Evolutionary conservation across 1,140 invertebrate species (phyloP).

Genomic region (Zophobas morio): DNA sequence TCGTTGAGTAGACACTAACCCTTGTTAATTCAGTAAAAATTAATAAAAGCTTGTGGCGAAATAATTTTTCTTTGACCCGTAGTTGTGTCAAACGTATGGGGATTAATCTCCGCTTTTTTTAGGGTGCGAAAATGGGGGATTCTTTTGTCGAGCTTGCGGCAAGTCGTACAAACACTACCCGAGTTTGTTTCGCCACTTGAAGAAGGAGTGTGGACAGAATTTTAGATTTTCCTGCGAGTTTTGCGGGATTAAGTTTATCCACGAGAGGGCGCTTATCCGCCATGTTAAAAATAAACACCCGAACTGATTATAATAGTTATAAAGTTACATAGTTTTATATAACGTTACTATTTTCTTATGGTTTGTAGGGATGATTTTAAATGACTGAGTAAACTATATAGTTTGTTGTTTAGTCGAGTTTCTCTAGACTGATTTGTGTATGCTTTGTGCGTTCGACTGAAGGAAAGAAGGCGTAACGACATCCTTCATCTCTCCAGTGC

Average conservation of each 20-base stretch:
- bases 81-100: neutral
- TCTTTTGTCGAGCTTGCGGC: slow-evolving; percentile 30
- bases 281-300: slow-evolving; percentile 25
- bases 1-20: neutral
- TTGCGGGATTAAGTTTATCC: slow-evolving; percentile 29
- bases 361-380: too few species aligned
- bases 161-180: slow-evolving; percentile 65
- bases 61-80: neutral
- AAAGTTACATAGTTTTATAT: too few species aligned
- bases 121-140: neutral
- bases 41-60: neutral
- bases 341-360: too few species aligned
- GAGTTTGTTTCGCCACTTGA: slow-evolving; percentile 68
- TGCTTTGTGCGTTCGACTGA: too few species aligned
- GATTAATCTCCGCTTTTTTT: neutral
- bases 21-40: neutral
- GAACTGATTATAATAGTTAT: too few species aligned
- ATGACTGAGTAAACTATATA: too few species aligned
- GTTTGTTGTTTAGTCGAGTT: too few species aligned
- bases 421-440: too few species aligned
- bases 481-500: too few species aligned
- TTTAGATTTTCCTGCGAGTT: slow-evolving; percentile 71
- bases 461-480: too few species aligned
- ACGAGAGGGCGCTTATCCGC: slow-evolving; percentile 10
- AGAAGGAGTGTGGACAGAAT: slow-evolving; percentile 67